A percentile compares a stretch with the other conserved stretches of the same genome.
These are phyloP conservation scores for Cataglyphis rosenhaueri DNA, from an alignment of 2,888 invertebrate species.

Conservation along the genomic window DNA sequence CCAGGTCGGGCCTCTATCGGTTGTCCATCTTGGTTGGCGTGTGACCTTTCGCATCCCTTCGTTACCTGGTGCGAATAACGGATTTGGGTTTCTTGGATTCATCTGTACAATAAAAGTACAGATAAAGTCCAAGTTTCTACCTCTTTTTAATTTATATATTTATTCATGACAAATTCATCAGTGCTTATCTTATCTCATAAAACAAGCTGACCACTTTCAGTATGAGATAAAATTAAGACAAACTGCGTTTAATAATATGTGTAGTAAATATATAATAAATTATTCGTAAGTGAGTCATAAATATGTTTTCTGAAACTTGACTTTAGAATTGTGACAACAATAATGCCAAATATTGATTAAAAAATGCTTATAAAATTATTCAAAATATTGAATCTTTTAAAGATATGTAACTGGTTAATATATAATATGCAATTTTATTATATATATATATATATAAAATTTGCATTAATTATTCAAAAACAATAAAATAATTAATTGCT, in stretches of 20 bases:
- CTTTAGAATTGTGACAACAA: not conserved
- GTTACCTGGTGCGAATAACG: slow-evolving; percentile 63
- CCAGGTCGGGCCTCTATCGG: slow-evolving; percentile 80
- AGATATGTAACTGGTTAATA: not conserved
- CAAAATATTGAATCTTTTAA: not conserved
- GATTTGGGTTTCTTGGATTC: slow-evolving; percentile 21
- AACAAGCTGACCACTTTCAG: not conserved
- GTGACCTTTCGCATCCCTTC: slow-evolving; percentile 80
- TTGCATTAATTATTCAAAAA: not conserved
- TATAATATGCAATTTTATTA: not conserved
- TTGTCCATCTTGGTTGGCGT: slow-evolving; percentile 80
- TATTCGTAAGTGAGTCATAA: not conserved
- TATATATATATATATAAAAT: not conserved
- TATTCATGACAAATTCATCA: not conserved
- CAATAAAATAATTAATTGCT: not conserved
- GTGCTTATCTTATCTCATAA: not conserved
- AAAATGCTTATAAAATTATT: not conserved
- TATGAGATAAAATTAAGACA: not conserved
- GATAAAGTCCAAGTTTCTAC: not conserved
- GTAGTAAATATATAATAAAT: not conserved
- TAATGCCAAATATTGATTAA: not conserved
- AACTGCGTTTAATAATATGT: not conserved
- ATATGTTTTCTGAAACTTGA: not conserved
- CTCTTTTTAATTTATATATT: slow-evolving; percentile 7
- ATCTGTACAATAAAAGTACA: not conserved